Evolutionary conservation across 2,113 vertebrate species (phyloP).

Genomic region (Chloebia gouldiae): DNA sequence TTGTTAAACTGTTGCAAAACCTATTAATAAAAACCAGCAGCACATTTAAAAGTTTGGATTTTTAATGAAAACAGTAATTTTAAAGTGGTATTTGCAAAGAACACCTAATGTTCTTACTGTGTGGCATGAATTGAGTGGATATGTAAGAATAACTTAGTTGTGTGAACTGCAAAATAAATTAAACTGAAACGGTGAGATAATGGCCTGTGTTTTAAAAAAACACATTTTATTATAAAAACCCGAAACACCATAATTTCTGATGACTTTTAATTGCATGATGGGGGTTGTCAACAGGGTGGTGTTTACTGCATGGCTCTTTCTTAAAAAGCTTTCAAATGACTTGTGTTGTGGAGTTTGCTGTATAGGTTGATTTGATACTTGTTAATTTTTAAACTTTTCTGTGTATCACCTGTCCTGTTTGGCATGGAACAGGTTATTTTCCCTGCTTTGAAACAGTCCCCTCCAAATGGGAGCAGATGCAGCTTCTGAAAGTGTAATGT

Average conservation of each 20-base stretch:
- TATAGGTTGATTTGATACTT: background rate
- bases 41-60: background rate
- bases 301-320: background rate
- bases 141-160: background rate
- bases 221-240: background rate
- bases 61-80: background rate
- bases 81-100: background rate
- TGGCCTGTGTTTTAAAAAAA: background rate
- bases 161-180: background rate
- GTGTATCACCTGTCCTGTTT: background rate
- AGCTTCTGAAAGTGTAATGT: background rate
- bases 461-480: background rate
- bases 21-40: background rate
- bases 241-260: background rate
- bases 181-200: background rate
- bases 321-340: background rate
- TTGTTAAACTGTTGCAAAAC: background rate
- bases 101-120: background rate
- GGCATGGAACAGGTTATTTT: background rate
- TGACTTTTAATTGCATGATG: background rate
- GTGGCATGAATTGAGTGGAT: background rate
- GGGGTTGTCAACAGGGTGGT: rapidly evolving
- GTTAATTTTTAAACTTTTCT: background rate
- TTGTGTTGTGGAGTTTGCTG: background rate
- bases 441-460: background rate